phyloP scores from a whole-genome alignment of 2,888 invertebrate genomes.

The Stenchaetothrips biformis region DNA sequence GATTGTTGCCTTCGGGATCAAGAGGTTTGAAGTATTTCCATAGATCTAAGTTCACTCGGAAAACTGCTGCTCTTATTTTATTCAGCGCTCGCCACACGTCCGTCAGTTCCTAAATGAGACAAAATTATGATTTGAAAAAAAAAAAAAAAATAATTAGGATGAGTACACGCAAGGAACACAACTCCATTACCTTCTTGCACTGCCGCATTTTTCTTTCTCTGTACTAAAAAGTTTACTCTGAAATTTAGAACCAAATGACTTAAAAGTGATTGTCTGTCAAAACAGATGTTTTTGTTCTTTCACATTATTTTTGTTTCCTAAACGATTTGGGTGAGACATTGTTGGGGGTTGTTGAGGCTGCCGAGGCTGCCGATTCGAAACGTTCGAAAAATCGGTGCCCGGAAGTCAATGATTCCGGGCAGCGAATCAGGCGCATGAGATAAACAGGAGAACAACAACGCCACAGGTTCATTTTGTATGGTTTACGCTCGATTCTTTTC shows the following conservation, averaged over 20 bases:
- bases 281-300: not conserved
- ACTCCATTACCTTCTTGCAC: not conserved
- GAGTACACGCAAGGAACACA: not conserved
- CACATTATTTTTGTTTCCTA: not conserved
- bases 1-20: slow-evolving; percentile 62
- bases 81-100: slow-evolving; percentile 76
- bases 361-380: too few relatives aligned
- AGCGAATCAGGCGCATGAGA: too few relatives aligned
- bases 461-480: too few relatives aligned
- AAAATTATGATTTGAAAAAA: not conserved
- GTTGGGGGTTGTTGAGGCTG: not conserved
- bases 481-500: too few relatives aligned
- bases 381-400: too few relatives aligned
- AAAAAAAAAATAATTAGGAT: not conserved
- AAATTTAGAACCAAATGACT: not conserved
- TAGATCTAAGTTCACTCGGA: slow-evolving; percentile 65
- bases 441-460: too few relatives aligned
- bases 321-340: not conserved
- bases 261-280: not conserved
- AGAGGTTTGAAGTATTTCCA: slow-evolving; percentile 64
- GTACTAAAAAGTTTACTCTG: not conserved
- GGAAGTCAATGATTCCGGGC: too few relatives aligned
- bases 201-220: not conserved
- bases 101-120: slow-evolving; percentile 45
- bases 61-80: slow-evolving; percentile 71